Conservation (phyloP, 1,140 invertebrate species). For the Papilio helenus region DNA sequence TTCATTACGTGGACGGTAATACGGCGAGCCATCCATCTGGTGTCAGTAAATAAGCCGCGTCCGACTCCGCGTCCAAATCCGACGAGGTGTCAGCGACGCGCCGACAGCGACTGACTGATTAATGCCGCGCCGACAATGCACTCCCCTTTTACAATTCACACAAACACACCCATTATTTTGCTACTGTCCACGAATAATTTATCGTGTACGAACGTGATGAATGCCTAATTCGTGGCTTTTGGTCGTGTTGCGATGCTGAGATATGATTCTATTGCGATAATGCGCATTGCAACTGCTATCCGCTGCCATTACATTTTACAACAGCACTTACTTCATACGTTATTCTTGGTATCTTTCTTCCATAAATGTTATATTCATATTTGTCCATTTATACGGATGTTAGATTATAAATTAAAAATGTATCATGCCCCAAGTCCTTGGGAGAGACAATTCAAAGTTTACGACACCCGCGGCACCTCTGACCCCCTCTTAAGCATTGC, state of each 20-base stretch:
- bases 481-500: slow-evolving; percentile 49
- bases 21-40: slow-evolving; percentile 22
- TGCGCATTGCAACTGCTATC: slow-evolving; percentile 7
- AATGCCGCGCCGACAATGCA: slow-evolving; percentile 27
- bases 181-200: slow-evolving; percentile 43
- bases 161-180: slow-evolving; percentile 44
- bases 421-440: not conserved
- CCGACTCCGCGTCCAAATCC: slow-evolving; percentile 11
- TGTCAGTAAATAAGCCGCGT: slow-evolving; percentile 28
- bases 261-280: slow-evolving; percentile 13
- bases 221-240: slow-evolving; percentile 42
- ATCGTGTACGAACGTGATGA: slow-evolving; percentile 41
- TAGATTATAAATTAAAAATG: slow-evolving; percentile 29
- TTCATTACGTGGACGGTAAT: slow-evolving; percentile 24
- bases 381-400: not conserved
- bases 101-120: slow-evolving; percentile 22
- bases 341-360: too few relatives aligned
- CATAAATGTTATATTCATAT: not conserved
- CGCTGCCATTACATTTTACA: not conserved
- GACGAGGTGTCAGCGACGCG: slow-evolving; percentile 27
- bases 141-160: slow-evolving; percentile 47
- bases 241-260: slow-evolving; percentile 17
- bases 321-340: not conserved
- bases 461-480: slow-evolving; percentile 48
- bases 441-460: slow-evolving; percentile 45